Conservation (phyloP, 2,797 vertebrate genomes). For the Leptodon cayanensis region DNA sequence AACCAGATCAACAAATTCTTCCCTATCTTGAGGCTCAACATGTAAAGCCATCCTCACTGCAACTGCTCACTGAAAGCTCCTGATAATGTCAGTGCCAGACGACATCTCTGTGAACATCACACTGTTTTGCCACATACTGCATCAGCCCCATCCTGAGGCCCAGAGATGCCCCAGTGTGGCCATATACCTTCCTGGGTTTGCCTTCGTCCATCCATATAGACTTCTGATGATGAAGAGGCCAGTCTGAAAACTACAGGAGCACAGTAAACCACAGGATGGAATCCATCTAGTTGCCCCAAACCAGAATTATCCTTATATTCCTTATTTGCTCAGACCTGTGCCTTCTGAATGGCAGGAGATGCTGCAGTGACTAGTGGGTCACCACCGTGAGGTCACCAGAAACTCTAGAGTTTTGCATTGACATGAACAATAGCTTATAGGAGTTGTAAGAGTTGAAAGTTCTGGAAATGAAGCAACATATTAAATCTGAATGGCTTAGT, state of each 20-base stretch:
- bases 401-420: neutral
- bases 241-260: neutral
- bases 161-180: neutral
- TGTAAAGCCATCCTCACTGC: neutral
- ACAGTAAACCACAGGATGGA: neutral
- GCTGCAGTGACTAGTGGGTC: neutral
- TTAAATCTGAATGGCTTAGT: neutral
- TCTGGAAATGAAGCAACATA: neutral
- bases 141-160: neutral
- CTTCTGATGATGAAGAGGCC: neutral
- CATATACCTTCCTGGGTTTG: neutral
- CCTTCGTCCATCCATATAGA: neutral
- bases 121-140: neutral
- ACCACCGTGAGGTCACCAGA: neutral
- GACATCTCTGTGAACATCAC: neutral
- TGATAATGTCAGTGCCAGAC: neutral
- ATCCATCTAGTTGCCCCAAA: neutral
- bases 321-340: neutral
- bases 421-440: neutral
- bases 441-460: neutral
- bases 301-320: neutral
- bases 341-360: neutral
- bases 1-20: neutral
- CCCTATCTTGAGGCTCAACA: neutral
- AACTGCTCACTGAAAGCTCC: neutral